A percentile compares a stretch with the other conserved stretches of the same genome.
These are phyloP conservation scores for Sebastes glaucus DNA, from an alignment of 2,797 vertebrate genomes.

Conservation along the genomic window DNA sequence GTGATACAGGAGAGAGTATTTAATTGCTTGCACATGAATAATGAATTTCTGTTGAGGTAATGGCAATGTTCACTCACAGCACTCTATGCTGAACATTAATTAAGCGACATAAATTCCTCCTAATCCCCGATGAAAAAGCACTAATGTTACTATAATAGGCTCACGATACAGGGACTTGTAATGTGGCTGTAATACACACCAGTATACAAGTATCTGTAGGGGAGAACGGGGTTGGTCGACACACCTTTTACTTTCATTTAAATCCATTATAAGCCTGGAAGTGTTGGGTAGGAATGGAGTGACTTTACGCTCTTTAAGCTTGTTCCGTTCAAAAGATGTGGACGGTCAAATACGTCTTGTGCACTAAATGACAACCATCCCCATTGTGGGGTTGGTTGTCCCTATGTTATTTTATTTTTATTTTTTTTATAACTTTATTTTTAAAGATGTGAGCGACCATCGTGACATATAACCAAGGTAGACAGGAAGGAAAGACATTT, in stretches of 20 bases:
- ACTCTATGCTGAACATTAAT: conserved; percentile 82
- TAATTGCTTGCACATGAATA: conserved; percentile 81
- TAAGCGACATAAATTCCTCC: conserved; percentile 73
- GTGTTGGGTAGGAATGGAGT: background rate
- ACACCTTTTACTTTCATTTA: background rate
- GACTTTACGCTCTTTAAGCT: background rate
- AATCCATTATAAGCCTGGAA: background rate
- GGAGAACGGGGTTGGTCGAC: background rate
- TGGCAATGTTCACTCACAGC: conserved; percentile 76
- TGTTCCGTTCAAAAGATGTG: background rate
- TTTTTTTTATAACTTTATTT: too few species aligned
- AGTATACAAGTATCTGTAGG: background rate
- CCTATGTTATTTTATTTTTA: too few species aligned
- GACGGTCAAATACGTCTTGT: background rate
- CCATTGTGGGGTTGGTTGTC: background rate
- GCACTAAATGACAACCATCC: background rate
- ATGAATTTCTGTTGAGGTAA: conserved; percentile 78
- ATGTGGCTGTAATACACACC: background rate
- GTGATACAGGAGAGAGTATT: conserved; percentile 75
- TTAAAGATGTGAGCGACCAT: too few species aligned
- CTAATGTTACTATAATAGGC: conserved; percentile 38
- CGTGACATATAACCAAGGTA: too few species aligned
- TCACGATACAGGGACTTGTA: conserved; percentile 2
- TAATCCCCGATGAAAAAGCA: conserved; percentile 72
- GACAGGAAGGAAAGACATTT: too few species aligned